phyloP scores from a whole-genome alignment of 2,113 vertebrate species.

The Clarias batrachus region DNA sequence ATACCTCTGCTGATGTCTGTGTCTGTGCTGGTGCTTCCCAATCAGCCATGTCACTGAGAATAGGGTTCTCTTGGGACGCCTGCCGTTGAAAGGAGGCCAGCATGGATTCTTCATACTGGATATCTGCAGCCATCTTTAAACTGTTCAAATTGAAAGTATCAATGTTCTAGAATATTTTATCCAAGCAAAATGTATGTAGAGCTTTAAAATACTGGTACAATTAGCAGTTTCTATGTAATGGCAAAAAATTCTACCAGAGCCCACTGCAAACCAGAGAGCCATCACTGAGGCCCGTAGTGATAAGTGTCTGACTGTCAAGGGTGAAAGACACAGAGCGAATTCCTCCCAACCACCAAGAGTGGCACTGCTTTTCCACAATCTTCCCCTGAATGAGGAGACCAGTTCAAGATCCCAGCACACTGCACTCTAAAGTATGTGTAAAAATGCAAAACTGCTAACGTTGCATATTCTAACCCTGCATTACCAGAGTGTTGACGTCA shows the following conservation, averaged over 20 bases:
- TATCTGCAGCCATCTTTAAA: slow-evolving; percentile 47
- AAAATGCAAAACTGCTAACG: neutral
- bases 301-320: slow-evolving; percentile 71
- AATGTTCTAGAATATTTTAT: neutral
- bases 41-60: slow-evolving; percentile 62
- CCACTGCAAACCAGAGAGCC: slow-evolving; percentile 75
- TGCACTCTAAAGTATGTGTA: neutral
- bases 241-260: slow-evolving; percentile 72
- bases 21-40: slow-evolving; percentile 46
- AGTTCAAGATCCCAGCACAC: neutral
- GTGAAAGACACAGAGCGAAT: slow-evolving; percentile 73
- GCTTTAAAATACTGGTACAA: neutral
- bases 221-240: neutral
- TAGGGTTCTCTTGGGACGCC: slow-evolving; percentile 60
- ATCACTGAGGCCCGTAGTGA: slow-evolving; percentile 71
- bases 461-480: neutral
- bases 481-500: slow-evolving; percentile 70
- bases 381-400: slow-evolving; percentile 64
- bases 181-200: neutral
- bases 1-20: slow-evolving; percentile 22
- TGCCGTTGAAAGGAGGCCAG: slow-evolving; percentile 50
- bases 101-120: slow-evolving; percentile 58
- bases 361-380: slow-evolving; percentile 69
- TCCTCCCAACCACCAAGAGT: slow-evolving; percentile 77
- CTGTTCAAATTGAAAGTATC: slow-evolving; percentile 38